These are phyloP conservation scores for Ailurus styani DNA, from an alignment of 2,113 vertebrate species.

Conservation along the genomic window DNA sequence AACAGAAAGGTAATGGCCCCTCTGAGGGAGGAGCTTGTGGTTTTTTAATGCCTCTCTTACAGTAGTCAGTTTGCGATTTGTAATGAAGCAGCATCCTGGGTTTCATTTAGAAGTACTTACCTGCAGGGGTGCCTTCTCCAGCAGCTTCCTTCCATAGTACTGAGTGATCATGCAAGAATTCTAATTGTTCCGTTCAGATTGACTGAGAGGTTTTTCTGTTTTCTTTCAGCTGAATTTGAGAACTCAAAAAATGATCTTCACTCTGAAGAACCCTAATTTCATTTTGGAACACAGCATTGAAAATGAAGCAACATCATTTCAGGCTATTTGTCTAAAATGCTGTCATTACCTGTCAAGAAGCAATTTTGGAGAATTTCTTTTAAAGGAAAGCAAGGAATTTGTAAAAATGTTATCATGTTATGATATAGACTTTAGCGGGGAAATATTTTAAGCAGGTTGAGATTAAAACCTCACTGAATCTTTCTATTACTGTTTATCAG, in stretches of 20 bases:
- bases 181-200: neutral
- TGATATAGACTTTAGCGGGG: neutral
- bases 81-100: neutral
- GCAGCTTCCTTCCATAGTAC: neutral
- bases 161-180: neutral
- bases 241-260: neutral
- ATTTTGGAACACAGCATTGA: neutral
- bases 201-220: neutral
- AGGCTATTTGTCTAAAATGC: slow-evolving; percentile 36
- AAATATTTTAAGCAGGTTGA: neutral
- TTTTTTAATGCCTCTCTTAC: neutral
- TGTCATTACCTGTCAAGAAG: slow-evolving; percentile 36
- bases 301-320: slow-evolving; percentile 22
- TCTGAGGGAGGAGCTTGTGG: neutral
- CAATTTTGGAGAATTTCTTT: slow-evolving; percentile 37
- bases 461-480: neutral
- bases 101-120: neutral
- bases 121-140: neutral
- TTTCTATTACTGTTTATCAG: neutral
- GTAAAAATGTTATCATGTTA: slow-evolving; percentile 17
- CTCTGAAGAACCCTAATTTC: slow-evolving; percentile 1
- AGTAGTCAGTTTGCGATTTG: neutral
- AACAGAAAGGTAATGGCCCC: neutral
- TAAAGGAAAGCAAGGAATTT: neutral
- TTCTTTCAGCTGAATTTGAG: neutral